Conservation (phyloP, 2,888 invertebrate genomes). For the Tuta absoluta region DNA sequence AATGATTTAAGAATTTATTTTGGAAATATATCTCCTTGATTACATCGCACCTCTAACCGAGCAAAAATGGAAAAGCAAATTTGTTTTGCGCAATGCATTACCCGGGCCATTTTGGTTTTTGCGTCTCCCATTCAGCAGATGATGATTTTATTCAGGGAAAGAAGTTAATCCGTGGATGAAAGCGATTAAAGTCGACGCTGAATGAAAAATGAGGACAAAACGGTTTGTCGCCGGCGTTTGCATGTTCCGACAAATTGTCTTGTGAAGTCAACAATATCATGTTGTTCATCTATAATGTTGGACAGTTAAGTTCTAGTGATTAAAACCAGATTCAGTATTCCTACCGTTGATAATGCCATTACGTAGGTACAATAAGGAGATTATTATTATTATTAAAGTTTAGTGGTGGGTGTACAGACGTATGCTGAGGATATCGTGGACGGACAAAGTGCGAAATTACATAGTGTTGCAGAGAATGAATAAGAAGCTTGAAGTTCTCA, state of each 20-base stretch:
- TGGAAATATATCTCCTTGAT: too few species aligned
- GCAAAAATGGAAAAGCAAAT: constrained; percentile 42
- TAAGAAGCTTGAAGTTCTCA: too few species aligned
- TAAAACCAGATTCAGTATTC: too few species aligned
- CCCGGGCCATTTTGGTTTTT: constrained; percentile 44
- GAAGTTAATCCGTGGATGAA: constrained; percentile 38
- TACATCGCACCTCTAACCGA: neutral
- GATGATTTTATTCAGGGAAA: constrained; percentile 43
- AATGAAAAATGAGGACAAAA: constrained; percentile 39
- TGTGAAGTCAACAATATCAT: neutral
- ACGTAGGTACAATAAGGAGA: too few species aligned
- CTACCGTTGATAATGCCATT: too few species aligned
- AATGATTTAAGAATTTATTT: too few species aligned
- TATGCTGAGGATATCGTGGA: too few species aligned
- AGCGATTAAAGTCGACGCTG: constrained; percentile 36
- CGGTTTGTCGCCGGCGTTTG: constrained; percentile 36
- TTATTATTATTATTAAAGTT: too few species aligned
- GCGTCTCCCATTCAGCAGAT: constrained; percentile 36
- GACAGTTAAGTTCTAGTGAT: neutral
- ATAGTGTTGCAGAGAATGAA: too few species aligned
- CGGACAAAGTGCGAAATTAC: too few species aligned
- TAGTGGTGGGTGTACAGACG: too few species aligned
- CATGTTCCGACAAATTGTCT: constrained; percentile 29
- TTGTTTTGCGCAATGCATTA: constrained; percentile 46
- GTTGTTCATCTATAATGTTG: too few species aligned